Evolutionary conservation across 2,113 vertebrate species (phyloP), one percentile per base, ranked within the genome.

Genomic region (Dicaeum eximium): DNA sequence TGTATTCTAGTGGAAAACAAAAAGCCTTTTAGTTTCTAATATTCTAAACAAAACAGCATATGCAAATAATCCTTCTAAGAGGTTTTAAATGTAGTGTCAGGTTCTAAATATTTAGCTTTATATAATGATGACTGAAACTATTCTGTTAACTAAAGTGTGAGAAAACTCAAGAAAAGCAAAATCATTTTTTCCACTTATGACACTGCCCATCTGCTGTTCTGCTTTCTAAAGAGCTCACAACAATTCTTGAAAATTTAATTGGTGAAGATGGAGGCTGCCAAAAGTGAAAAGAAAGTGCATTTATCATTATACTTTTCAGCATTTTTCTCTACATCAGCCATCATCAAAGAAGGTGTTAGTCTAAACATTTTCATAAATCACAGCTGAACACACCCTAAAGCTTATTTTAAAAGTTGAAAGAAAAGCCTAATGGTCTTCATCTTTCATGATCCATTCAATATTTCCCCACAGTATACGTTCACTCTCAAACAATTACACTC

Each of bases 391-490:
- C 93, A 97, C 87, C 91, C 97, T 94, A 97, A 95, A 97, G 95
- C 92, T 92, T 98, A 97, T 97, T 98, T 97, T 98, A 98, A 98
- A 97, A 97, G 96, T 88, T 96, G 92, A 97, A 97, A 97, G 93
- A 96, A 96, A 97, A 98, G 97, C 97, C 96, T 97, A 95, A 98
- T 97, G 92, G 97, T 97, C 97, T 97, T 97, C 96, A 70, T 98
- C 97, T 98, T 98, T 98, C 98, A 98, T 97, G 97, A 98, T 97
- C 98, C 98, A 98, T 97, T 98, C 98, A 97, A 97, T 98, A 98
- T 98, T 98, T 98, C 98, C 99, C 97, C 98, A 98, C 96, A 98
- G 97, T 97, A 96, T 94, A 97, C 96, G 96, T 74, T 97, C 97
- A 94, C 97, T 97, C 98, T 98, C 97, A 96, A 98, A 98, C 97